Percentiles rank a stretch among this genome's conserved stretches.
Evolutionary conservation across 2,113 vertebrate genomes (phyloP).

Genomic region (Notarius lentiginosus): DNA sequence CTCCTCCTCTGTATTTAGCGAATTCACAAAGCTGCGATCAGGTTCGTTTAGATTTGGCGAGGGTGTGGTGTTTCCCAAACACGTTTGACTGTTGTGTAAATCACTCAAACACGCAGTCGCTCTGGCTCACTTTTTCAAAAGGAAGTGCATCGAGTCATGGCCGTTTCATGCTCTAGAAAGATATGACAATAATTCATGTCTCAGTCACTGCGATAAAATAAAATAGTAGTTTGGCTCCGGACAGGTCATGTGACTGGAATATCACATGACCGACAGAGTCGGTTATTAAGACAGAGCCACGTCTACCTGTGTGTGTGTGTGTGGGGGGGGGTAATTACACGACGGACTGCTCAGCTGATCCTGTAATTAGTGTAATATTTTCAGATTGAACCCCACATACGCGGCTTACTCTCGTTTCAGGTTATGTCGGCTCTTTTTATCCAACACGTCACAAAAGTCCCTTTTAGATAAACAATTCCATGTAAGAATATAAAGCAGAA

Average conservation of each 20-base stretch:
- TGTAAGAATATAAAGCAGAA: not conserved
- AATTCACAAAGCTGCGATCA: not conserved
- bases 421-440: not conserved
- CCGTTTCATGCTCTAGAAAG: too few species aligned
- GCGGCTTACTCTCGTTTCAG: not conserved
- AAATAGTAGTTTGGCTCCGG: not conserved
- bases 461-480: not conserved
- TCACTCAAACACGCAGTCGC: not conserved
- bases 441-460: not conserved
- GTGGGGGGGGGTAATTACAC: not conserved
- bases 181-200: not conserved
- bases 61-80: not conserved
- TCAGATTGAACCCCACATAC: not conserved
- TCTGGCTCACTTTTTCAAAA: not conserved
- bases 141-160: not conserved
- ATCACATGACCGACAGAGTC: not conserved
- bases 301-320: not conserved
- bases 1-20: not conserved
- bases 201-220: not conserved
- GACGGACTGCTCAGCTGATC: not conserved
- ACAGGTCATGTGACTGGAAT: not conserved
- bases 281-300: not conserved
- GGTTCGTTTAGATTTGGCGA: not conserved
- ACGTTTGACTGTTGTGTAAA: not conserved
- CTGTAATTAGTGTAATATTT: not conserved